A percentile compares a stretch with the other conserved stretches of the same genome.
Evolutionary conservation across 2,888 invertebrate species (phyloP).

Genomic region (Eupsilia transversa): DNA sequence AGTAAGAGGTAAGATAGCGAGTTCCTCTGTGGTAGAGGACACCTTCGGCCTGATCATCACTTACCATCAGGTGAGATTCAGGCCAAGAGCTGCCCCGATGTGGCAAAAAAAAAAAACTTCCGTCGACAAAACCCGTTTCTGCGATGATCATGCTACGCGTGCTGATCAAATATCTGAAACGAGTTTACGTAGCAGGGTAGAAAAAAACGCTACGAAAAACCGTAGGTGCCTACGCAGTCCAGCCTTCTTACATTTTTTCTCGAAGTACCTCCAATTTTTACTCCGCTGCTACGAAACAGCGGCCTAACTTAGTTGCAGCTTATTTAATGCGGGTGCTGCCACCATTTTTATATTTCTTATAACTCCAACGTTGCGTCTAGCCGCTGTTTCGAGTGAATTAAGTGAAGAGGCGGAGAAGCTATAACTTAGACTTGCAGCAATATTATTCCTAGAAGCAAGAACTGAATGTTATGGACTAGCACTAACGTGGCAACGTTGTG

Average conservation of each 20-base stretch:
- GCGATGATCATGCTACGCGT: no score
- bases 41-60: no score
- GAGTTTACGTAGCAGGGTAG: conserved; percentile 18
- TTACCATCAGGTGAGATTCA: no score
- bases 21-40: no score
- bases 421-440: conserved; percentile 23
- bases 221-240: conserved; percentile 14
- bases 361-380: conserved; percentile 39
- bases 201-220: conserved; percentile 22
- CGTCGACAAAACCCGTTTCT: no score
- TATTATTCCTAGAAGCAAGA: conserved; percentile 29
- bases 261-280: not conserved
- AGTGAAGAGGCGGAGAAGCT: conserved; percentile 25
- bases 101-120: no score
- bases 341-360: conserved; percentile 36
- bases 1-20: no score
- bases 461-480: conserved; percentile 22
- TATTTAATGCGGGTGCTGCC: conserved; percentile 25
- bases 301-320: not conserved
- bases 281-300: conserved; percentile 14
- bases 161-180: not conserved
- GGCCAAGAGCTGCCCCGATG: no score
- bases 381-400: conserved; percentile 46
- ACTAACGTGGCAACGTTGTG: not conserved
- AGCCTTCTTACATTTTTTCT: not conserved